A percentile compares a stretch with the other conserved stretches of the same genome.
Evolutionary conservation across 2,113 vertebrate species (phyloP).

Genomic region (Pseudopodoces humilis): DNA sequence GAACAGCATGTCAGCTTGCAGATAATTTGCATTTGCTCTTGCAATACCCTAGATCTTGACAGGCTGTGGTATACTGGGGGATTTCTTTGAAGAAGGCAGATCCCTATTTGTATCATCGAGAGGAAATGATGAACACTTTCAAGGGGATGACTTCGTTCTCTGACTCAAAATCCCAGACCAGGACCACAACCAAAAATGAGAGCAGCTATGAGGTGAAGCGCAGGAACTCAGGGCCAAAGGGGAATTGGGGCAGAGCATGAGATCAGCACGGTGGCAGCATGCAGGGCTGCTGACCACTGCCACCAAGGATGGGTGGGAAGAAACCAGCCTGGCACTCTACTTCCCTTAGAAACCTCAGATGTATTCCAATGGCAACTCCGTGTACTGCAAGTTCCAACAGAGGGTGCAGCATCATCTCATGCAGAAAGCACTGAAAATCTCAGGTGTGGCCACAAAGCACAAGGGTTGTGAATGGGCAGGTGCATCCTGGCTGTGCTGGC

Average conservation of each 20-base stretch:
- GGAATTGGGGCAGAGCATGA: accelerated
- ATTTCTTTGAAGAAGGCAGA: neutral
- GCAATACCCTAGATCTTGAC: neutral
- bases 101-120: accelerated
- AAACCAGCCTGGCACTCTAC: neutral
- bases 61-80: neutral
- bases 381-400: neutral
- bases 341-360: neutral
- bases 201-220: neutral
- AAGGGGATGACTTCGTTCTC: neutral
- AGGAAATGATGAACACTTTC: neutral
- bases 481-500: neutral
- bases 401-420: accelerated
- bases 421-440: neutral
- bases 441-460: neutral
- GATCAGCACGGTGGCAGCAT: accelerated
- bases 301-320: neutral
- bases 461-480: neutral
- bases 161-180: neutral
- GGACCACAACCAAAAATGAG: neutral
- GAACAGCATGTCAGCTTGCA: neutral
- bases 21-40: neutral
- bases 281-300: neutral
- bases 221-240: neutral
- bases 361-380: accelerated